Evolutionary conservation across 2,797 vertebrate genomes (phyloP).

Genomic region (Brotula barbata): DNA sequence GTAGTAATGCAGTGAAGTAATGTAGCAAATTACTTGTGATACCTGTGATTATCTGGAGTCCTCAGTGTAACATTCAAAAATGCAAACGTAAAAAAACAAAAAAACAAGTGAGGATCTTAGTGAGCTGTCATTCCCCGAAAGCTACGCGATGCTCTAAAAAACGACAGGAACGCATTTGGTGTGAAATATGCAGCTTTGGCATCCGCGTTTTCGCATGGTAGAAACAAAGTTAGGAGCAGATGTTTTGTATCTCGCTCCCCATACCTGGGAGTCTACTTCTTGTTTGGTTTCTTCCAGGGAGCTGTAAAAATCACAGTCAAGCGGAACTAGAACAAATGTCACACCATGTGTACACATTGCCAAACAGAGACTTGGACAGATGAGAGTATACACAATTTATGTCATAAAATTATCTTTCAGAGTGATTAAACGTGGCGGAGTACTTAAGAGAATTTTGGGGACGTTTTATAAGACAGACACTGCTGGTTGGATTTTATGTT

Average conservation of each 20-base stretch:
- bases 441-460: conserved; percentile 20
- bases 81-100: too few species aligned
- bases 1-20: neutral
- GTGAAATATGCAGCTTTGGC: conserved; percentile 34
- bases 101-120: neutral
- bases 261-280: conserved; percentile 54
- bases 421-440: conserved; percentile 33
- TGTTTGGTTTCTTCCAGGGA: conserved; percentile 69
- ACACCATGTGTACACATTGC: conserved; percentile 52
- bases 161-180: conserved; percentile 28
- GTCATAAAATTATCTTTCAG: conserved; percentile 37
- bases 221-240: conserved; percentile 62
- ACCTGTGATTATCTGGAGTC: too few species aligned
- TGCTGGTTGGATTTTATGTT: neutral
- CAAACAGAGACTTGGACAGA: conserved; percentile 67
- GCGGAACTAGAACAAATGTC: conserved; percentile 71
- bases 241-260: conserved; percentile 52
- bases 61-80: too few species aligned
- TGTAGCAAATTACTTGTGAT: too few species aligned
- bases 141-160: neutral
- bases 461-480: neutral
- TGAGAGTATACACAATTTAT: conserved; percentile 61
- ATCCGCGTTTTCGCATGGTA: conserved; percentile 51
- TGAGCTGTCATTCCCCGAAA: conserved; percentile 9
- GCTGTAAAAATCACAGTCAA: conserved; percentile 65